Evolutionary conservation across 2,888 invertebrate species (phyloP), one percentile per base, ranked within the genome.

Genomic region (Embidobia sp.): DNA sequence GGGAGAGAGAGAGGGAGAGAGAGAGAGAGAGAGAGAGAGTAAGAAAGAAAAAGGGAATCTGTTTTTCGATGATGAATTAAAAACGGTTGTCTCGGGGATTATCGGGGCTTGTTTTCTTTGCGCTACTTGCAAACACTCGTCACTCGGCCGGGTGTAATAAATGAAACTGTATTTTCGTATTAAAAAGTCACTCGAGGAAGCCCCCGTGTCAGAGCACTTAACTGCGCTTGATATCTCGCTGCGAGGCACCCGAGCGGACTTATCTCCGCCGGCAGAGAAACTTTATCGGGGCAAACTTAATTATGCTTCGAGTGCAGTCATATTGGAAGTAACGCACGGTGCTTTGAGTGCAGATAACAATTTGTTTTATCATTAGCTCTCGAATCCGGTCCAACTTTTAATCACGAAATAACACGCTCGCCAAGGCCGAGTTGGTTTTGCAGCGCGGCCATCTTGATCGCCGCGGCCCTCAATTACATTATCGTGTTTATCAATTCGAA

Each of bases 201-300:
- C 27, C 13, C 37, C 22, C 19, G 27, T 19, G 61, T 72, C 55
- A 26, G 46, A 64, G 40, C 55, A 72, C 63, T 72, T 72, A 51
- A 33, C 55, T n/a, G 48, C 33, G 18, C 44, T 46, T 61, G 53
- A 61, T 53, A 44, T 46, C 33, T 35, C 19, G 59, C 10, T 61
- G 35, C 27, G 15, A 59, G 31, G 40, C 35, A 31, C 29, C 40
- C 31, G 46, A 55, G 55, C 29, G 31, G 31, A 63, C 44, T 64
- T 73, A 64, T 73, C 73, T 73, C 26, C 18, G 42, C 53, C 57
- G 57, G 33, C 57, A 26, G 55, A 55, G 42, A 64, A 73, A 73
- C 64, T 64, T 73, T 73, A 73, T 73, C 63, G 42, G n/a, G 57
- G 46, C 66, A 48, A 74, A 61, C 66, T 74, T 74, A 67, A 74